Evolutionary conservation across 1,140 invertebrate species (phyloP).

Genomic region (Lineus longissimus): DNA sequence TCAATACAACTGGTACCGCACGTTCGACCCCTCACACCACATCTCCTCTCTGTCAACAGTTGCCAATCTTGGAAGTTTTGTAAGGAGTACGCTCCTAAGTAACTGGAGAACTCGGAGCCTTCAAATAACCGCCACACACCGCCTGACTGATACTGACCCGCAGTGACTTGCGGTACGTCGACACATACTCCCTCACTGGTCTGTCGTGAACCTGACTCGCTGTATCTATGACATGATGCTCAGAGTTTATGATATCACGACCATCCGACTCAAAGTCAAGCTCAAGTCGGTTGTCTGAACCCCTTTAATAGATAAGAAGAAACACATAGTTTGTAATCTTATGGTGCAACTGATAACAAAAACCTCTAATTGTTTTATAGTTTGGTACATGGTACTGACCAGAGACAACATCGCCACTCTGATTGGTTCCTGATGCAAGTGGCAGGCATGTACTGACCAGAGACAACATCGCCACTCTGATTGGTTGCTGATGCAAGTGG

Average conservation of each 20-base stretch:
- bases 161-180: conserved; percentile 39
- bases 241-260: conserved; percentile 42
- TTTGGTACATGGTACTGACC: not conserved
- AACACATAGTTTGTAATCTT: not conserved
- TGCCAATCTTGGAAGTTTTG: no score
- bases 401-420: not conserved
- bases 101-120: no score
- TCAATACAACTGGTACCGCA: no score
- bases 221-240: conserved; percentile 37
- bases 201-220: conserved; percentile 29
- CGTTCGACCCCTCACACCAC: no score
- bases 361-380: not conserved
- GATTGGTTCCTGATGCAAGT: not conserved
- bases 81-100: no score
- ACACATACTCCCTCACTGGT: conserved; percentile 28
- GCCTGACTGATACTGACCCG: conserved; percentile 26
- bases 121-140: not conserved
- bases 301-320: conserved; percentile 21
- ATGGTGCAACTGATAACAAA: not conserved
- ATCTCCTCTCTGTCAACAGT: no score
- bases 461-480: not conserved
- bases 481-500: no score
- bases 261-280: conserved; percentile 43
- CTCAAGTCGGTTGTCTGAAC: conserved; percentile 31
- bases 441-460: not conserved